These are phyloP conservation scores for Cyanoderma ruficeps DNA, from an alignment of 2,113 vertebrate species.

Conservation along the genomic window DNA sequence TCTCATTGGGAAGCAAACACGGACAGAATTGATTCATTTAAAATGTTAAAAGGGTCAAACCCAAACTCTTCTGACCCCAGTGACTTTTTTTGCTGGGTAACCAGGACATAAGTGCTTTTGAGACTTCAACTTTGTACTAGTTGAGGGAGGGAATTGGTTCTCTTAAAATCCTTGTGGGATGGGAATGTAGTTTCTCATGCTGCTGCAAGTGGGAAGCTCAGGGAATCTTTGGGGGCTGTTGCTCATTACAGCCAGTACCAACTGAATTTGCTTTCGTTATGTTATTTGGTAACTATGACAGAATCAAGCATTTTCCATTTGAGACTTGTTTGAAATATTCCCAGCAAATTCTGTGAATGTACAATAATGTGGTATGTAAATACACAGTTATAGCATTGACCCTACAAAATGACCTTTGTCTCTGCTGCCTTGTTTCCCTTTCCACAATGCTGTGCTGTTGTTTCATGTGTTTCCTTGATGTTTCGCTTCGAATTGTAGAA, in stretches of 20 bases:
- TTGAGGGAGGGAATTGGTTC: slow-evolving; percentile 17
- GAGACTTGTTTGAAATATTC: not conserved
- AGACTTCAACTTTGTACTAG: slow-evolving; percentile 26
- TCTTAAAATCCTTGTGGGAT: slow-evolving; percentile 39
- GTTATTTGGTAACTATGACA: not conserved
- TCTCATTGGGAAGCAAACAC: not conserved
- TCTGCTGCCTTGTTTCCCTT: not conserved
- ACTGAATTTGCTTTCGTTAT: not conserved
- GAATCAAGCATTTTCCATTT: not conserved
- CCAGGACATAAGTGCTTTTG: slow-evolving; percentile 4
- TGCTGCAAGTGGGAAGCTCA: slow-evolving; percentile 32
- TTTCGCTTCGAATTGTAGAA: not conserved
- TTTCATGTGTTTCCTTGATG: not conserved
- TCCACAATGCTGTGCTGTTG: not conserved
- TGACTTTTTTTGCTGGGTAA: not conserved
- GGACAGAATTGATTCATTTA: not conserved
- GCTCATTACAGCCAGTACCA: slow-evolving; percentile 5
- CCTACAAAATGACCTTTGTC: not conserved
- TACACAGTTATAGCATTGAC: not conserved
- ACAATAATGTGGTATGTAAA: not conserved
- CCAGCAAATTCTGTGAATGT: not conserved
- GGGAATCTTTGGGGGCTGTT: slow-evolving; percentile 34
- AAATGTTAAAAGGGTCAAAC: not conserved
- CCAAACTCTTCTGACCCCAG: not conserved
- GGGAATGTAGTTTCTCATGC: slow-evolving; percentile 41